Evolutionary conservation across 2,113 vertebrate species (phyloP), one percentile per base, ranked within the genome.

Genomic region (Nanorana parkeri): DNA sequence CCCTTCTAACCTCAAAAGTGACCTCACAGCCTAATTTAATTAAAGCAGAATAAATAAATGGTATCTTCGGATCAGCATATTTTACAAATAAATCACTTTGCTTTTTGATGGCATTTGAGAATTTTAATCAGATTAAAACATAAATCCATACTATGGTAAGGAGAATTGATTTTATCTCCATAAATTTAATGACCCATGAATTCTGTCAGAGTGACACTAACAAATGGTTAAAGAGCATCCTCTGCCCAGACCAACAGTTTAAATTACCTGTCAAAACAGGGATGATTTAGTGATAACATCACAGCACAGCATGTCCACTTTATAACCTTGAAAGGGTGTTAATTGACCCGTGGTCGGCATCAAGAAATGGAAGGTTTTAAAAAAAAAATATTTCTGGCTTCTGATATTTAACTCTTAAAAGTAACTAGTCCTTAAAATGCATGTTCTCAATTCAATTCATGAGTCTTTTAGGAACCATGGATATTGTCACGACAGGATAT

Each of bases 51-150:
- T n/a, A 20, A 58, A 32, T 32, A 36, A 28, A 10, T 36, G 32
- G 20, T 19, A 21, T 21, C 36, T 17, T 7, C 13, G 56, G 71
- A 73, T 56, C 51, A 54, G 26, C 26, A 20, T 8, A 28, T 73
- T 55, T 55, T 24, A 56, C 29, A 36, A 60, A 61, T 75, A 61
- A 60, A 75, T 75, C 56, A 51, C 51, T 16, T 7, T 21, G 61
- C 2, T 4, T 55, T 55, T 78, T 67, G 26, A 29, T 32, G 24
- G 19, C 47, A 54, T 67, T 2, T 17, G 19, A 28, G 51, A 17
- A 52, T 78, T 77, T 77, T 78, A 67, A 55, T 66, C 47, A 55
- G 21, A 78, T 77, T 51, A 77, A 77, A 28, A n/a, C 24, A 13
- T 64, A 47, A 65, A 77, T 66, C 61, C 19, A 54, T 66, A 78